Conservation (phyloP, 2,888 invertebrate species). For the Ommatoiulus sabulosus region DNA sequence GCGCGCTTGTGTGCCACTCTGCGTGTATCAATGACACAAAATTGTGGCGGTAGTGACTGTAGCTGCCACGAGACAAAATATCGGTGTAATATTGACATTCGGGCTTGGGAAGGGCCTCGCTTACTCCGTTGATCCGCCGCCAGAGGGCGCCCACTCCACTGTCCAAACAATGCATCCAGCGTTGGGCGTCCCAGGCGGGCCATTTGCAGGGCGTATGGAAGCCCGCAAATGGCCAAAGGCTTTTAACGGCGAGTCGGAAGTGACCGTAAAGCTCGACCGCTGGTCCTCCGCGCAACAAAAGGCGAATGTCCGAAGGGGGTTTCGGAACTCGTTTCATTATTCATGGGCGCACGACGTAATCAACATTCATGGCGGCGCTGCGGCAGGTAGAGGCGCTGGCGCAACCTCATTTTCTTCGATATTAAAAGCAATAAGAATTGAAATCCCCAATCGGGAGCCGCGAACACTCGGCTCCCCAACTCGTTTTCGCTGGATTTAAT, state of each 20-base stretch:
- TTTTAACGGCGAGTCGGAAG: not conserved
- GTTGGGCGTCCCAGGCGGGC: not conserved
- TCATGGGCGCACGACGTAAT: not conserved
- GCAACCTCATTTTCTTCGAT: slow-evolving; percentile 22
- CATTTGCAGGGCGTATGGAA: not conserved
- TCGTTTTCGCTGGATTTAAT: slow-evolving; percentile 27
- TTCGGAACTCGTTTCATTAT: not conserved
- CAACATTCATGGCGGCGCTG: slow-evolving; percentile 18
- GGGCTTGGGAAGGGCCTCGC: no score
- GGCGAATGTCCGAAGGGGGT: slow-evolving; percentile 20
- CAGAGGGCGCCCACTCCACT: not conserved
- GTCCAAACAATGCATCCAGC: not conserved
- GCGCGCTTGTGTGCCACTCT: no score
- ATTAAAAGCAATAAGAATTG: slow-evolving; percentile 28
- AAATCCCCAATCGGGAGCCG: not conserved
- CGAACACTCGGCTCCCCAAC: not conserved
- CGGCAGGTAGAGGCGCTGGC: not conserved
- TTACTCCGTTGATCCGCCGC: not conserved
- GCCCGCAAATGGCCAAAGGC: not conserved
- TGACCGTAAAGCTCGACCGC: not conserved
- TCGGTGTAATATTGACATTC: no score
- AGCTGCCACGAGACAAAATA: no score
- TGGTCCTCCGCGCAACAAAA: not conserved
- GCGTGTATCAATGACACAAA: no score
- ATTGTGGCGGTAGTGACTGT: no score